A percentile compares a stretch with the other conserved stretches of the same genome.
These are phyloP conservation scores for Galbula dea DNA, from an alignment of 2,113 vertebrate genomes.

Conservation along the genomic window DNA sequence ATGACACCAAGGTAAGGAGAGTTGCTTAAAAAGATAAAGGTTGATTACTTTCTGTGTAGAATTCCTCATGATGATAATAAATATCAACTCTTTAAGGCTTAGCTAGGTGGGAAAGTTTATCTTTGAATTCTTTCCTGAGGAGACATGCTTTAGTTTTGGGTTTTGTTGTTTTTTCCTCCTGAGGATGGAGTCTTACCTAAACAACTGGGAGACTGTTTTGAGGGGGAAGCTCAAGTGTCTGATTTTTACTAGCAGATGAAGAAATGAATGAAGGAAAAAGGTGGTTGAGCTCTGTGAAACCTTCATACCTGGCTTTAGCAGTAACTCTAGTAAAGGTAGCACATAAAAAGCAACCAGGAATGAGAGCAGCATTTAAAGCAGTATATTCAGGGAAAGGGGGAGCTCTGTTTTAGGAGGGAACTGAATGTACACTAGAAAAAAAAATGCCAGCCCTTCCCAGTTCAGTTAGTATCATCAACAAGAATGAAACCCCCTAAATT, in stretches of 20 bases:
- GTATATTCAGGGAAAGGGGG: background rate
- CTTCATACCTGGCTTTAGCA: background rate
- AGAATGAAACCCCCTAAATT: background rate
- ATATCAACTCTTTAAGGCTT: background rate
- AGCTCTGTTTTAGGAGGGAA: background rate
- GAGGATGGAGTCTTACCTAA: background rate
- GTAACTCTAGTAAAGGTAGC: no score
- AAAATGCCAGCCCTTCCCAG: background rate
- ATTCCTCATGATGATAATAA: background rate
- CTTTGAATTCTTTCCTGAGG: background rate
- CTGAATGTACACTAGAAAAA: no score
- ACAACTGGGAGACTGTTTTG: background rate
- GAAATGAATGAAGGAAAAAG: background rate
- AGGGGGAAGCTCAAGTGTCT: background rate
- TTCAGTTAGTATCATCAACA: background rate
- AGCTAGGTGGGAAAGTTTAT: background rate
- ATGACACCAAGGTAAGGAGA: background rate
- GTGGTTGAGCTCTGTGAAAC: background rate
- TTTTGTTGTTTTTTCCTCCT: background rate
- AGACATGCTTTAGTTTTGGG: background rate
- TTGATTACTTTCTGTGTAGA: background rate
- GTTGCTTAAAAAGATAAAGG: background rate
- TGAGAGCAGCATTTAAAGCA: background rate
- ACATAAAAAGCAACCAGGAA: background rate
- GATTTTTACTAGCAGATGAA: background rate